A percentile compares a stretch with the other conserved stretches of the same genome.
Evolutionary conservation across 2,888 invertebrate species (phyloP).

Genomic region (Gortyna flavago): DNA sequence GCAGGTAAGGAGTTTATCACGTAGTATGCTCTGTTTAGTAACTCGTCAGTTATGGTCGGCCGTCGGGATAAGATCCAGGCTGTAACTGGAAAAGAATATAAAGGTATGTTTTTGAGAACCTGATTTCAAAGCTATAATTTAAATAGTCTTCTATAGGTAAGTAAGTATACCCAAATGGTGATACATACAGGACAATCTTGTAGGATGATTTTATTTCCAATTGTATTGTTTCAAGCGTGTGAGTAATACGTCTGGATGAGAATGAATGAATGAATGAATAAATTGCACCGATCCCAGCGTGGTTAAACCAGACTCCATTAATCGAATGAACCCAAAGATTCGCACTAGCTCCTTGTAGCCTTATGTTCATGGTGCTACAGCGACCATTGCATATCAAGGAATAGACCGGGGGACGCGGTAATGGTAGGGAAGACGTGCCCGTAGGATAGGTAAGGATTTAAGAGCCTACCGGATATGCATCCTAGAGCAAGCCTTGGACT

Average conservation of each 20-base stretch:
- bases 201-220: background rate
- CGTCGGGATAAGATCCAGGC: constrained; percentile 84
- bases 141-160: background rate
- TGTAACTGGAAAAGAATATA: constrained; percentile 71
- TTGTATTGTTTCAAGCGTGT: background rate
- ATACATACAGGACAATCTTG: background rate
- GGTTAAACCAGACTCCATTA: too few species aligned
- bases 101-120: background rate
- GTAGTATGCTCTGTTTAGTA: constrained; percentile 66
- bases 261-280: too few species aligned
- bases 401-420: too few species aligned
- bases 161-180: background rate
- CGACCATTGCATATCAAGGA: too few species aligned
- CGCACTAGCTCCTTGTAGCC: too few species aligned
- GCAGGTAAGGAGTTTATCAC: constrained; percentile 78
- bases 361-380: too few species aligned
- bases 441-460: too few species aligned
- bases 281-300: too few species aligned
- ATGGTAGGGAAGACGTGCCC: too few species aligned
- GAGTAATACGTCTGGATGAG: constrained; percentile 1
- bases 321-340: too few species aligned
- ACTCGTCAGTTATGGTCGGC: constrained; percentile 68
- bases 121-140: background rate
- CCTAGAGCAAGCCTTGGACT: too few species aligned
- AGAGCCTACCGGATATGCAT: too few species aligned